Base-by-base conservation (phyloP, 2,113 vertebrate species). In the Grus americana region DNA sequence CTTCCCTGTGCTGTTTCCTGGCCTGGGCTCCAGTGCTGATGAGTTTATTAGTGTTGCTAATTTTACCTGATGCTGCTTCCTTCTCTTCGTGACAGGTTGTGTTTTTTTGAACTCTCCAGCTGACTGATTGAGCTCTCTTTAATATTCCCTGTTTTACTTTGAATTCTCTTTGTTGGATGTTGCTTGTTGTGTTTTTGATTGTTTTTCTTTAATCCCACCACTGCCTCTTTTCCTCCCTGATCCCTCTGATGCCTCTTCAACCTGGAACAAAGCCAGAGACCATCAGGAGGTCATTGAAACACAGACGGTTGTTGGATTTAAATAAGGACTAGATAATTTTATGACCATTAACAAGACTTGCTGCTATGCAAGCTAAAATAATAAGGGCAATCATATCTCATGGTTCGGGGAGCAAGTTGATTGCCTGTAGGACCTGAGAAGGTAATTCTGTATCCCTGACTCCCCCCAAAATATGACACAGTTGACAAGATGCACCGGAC, bases 321-420 rank as follows among this genome's bases (percentile, higher is more conserved):
- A 97, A 97, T 96, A 97, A 97, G 90, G 86, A 86, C 84, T 92
- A 74, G 93, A 79, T 97, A 97, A 97, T 96, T 96, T 97, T 89
- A 97, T 94, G 95, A 93, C 91, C 93, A 97, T 97, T 97, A 97
- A 92, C 76, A 65, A 89, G 93, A 73, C 82, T 97, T 2, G 32
- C 90, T 95, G 83, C 91, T 88, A 91, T 71, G 95, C 96, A 79
- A 92, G 89, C 93, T 95, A 80, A 89, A 97, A 95, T 97, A 97
- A 97, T 96, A 95, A 97, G 93, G 85, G 93, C 87, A 96, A 91
- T 97, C 83, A 54, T 92, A 91, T 95, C 91, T 92, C 93, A 93
- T 96, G 96, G 92, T 96, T 94, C 59, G 26, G 54, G 96, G 90
- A 97, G 87, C 91, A 87, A 93, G 94, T 18, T 96, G 96, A 95